Base-by-base conservation (phyloP, 2,888 invertebrate species). In the Proisotoma minuta region DNA sequence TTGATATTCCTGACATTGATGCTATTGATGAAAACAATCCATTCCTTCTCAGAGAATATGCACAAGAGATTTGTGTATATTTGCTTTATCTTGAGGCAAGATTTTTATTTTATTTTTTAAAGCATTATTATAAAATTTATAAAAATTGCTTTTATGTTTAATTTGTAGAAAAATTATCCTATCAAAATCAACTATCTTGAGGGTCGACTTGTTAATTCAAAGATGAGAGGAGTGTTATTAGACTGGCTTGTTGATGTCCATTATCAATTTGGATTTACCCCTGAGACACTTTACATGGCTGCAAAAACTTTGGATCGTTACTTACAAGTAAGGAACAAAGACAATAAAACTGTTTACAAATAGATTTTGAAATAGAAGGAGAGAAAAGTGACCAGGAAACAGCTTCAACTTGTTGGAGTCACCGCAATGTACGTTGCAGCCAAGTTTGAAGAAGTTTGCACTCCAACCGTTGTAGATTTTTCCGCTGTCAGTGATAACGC, bases 181-280 rank as follows among this genome's bases (percentile, higher is more conserved):
- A 83, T 95, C 61, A 78, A 79, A 40, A 76, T 79, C 20, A 82
- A 85, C 74, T 88, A 87, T 77, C 80, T 94, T 71, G 81, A 81
- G 49, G 84, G 84, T 34, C 87, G 69, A 3, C 57, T 60, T 4
- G 82, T 95, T 12, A 89, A 88, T 12, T 83, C 88, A 1, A 87
- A 86, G 75, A 97, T 97, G 95, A 84, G 97, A 66, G 82, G 87
- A 15, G 88, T 94, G 52, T 82, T 98, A 18, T 82, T 97, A 63
- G 93, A 97, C 77, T 98, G 97, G 97, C 81, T 98, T 57, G 88
- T 92, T 18, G 93, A 94, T 75, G 93, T 97, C 8, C 93, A 94
- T 74, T 80, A 83, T 54, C 88, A 91, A 76, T 97, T 95, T 78
- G 86, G 86, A 68, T 81, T 95, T 58, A 80, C 87, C 20, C 84